These are phyloP conservation scores for Mystacides longicornis DNA, from an alignment of 2,888 invertebrate species.

Conservation along the genomic window DNA sequence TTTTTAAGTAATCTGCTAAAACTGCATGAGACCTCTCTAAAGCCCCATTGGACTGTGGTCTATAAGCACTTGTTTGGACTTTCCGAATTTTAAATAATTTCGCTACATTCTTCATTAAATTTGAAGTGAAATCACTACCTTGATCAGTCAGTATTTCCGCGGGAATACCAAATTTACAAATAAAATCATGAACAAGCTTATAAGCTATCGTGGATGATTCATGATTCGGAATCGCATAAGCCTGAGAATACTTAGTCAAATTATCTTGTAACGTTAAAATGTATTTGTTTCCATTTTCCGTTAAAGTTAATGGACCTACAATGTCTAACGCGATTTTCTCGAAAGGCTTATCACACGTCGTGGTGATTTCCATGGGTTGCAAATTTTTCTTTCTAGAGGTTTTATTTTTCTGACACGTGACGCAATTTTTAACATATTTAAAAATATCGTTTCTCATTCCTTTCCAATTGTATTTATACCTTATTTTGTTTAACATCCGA, in stretches of 20 bases:
- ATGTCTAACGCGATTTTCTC: slow-evolving; percentile 31
- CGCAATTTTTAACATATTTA: slow-evolving; percentile 26
- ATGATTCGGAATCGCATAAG: slow-evolving; percentile 29
- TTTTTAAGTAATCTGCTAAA: slow-evolving; percentile 29
- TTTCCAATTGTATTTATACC: slow-evolving; percentile 14
- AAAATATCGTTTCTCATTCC: slow-evolving; percentile 17
- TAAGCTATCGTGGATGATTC: slow-evolving; percentile 30
- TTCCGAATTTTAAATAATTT: slow-evolving; percentile 30
- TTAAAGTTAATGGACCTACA: slow-evolving; percentile 30
- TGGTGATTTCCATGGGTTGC: slow-evolving; percentile 30
- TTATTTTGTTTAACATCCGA: slow-evolving; percentile 17
- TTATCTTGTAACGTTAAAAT: slow-evolving; percentile 33
- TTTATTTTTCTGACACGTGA: slow-evolving; percentile 31
- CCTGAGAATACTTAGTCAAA: slow-evolving; percentile 31
- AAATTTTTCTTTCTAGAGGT: slow-evolving; percentile 24
- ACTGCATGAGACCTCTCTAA: slow-evolving; percentile 31
- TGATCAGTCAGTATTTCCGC: slow-evolving; percentile 49
- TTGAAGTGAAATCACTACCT: slow-evolving; percentile 39
- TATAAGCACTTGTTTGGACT: slow-evolving; percentile 29
- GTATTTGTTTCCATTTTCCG: slow-evolving; percentile 30
- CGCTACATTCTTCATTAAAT: slow-evolving; percentile 28
- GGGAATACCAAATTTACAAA: slow-evolving; percentile 31
- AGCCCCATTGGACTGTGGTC: slow-evolving; percentile 30
- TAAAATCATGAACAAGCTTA: slow-evolving; percentile 24
- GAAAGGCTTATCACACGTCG: slow-evolving; percentile 27